phyloP scores from a whole-genome alignment of 2,113 vertebrate genomes.

The Mustelus asterias region DNA sequence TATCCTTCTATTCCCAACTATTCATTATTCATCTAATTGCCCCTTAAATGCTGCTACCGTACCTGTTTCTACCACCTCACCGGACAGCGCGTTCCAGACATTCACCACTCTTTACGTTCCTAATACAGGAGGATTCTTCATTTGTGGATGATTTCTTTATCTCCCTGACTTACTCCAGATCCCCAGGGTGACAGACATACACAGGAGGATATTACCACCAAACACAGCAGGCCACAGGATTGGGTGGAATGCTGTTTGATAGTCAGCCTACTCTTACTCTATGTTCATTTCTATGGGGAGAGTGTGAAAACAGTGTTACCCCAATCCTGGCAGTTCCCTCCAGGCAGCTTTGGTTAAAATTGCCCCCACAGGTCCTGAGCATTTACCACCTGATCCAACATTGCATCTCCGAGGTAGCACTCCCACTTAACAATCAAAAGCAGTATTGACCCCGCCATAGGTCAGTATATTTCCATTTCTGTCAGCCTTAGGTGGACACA shows the following conservation, averaged over 20 bases:
- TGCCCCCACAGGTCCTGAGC: no score
- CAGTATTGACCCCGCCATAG: neutral
- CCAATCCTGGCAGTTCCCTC: neutral
- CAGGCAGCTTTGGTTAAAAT: neutral
- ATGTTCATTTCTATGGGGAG: neutral
- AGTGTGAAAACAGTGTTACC: neutral
- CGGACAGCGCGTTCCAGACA: no score
- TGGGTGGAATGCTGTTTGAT: neutral
- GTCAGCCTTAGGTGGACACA: neutral
- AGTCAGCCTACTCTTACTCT: neutral
- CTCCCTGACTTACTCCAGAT: neutral
- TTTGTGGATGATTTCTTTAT: neutral
- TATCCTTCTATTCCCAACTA: no score
- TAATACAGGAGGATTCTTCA: neutral
- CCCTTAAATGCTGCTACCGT: no score
- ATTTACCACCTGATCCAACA: neutral
- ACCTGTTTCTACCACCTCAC: no score
- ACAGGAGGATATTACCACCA: neutral
- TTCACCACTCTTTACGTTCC: neutral
- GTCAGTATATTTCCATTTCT: neutral
- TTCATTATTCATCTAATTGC: no score
- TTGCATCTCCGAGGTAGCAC: neutral
- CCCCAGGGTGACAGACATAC: neutral
- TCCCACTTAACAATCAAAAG: neutral
- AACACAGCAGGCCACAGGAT: neutral